These are phyloP conservation scores for Ceyx cyanopectus DNA, from an alignment of 2,113 vertebrate genomes.

Conservation along the genomic window DNA sequence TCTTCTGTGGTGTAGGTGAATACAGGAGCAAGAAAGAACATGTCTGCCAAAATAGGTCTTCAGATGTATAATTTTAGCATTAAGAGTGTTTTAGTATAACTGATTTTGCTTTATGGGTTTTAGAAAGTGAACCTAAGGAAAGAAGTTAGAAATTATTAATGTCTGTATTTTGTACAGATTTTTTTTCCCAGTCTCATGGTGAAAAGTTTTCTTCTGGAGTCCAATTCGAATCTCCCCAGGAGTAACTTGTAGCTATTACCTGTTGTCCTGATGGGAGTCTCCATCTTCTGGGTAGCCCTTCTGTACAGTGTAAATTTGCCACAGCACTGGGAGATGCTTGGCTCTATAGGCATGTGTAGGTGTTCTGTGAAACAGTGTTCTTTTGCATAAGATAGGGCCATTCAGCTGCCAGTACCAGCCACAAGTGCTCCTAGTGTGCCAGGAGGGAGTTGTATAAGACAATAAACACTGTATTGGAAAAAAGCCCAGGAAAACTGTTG, in stretches of 20 bases:
- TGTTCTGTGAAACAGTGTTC: background rate
- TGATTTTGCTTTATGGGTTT: background rate
- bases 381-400: background rate
- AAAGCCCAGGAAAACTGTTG: constrained; percentile 56
- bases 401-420: background rate
- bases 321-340: background rate
- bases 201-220: too few relatives aligned
- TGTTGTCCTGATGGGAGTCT: too few relatives aligned
- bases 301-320: background rate
- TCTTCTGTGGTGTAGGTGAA: background rate
- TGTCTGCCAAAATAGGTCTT: background rate
- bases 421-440: background rate
- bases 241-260: too few relatives aligned
- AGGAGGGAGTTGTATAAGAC: background rate
- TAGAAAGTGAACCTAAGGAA: background rate
- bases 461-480: constrained; percentile 42
- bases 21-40: background rate
- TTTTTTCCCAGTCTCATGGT: too few relatives aligned
- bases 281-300: too few relatives aligned
- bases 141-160: background rate
- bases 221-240: too few relatives aligned
- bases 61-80: background rate
- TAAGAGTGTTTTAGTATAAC: background rate
- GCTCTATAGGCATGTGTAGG: background rate
- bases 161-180: background rate